A percentile compares a stretch with the other conserved stretches of the same genome.
Conservation (phyloP, 2,888 invertebrate species). For the Ichneumoninae sp. region DNA sequence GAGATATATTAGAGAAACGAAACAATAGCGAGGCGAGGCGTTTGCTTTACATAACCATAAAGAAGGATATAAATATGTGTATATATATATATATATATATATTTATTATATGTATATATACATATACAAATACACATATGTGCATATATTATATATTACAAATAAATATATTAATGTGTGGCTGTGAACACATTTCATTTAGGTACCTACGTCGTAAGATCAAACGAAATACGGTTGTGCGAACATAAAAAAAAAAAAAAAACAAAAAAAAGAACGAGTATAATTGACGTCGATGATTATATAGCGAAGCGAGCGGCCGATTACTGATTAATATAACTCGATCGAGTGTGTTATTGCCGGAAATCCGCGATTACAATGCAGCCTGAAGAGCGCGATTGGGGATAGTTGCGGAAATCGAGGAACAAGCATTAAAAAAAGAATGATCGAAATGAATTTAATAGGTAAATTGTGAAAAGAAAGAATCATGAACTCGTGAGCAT, state of each 20-base stretch:
- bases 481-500: neutral
- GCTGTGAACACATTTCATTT: constrained; percentile 84
- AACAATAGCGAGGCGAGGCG: constrained; percentile 56
- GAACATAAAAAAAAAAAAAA: constrained; percentile 30
- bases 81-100: constrained; percentile 64
- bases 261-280: constrained; percentile 12
- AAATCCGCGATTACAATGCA: constrained; percentile 33
- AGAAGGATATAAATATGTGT: constrained; percentile 64
- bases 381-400: constrained; percentile 51
- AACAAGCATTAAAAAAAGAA: constrained; percentile 8
- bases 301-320: constrained; percentile 1
- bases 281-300: constrained; percentile 16
- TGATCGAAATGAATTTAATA: neutral
- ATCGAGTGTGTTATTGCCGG: constrained; percentile 28
- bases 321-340: constrained; percentile 22
- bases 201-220: constrained; percentile 71
- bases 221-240: constrained; percentile 57
- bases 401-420: constrained; percentile 3
- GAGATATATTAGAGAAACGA: constrained; percentile 6
- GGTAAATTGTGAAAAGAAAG: neutral
- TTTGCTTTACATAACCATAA: constrained; percentile 59
- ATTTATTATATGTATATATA: constrained; percentile 58
- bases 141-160: constrained; percentile 59
- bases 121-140: constrained; percentile 65
- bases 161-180: constrained; percentile 82